Evolutionary conservation across 2,797 vertebrate species (phyloP).

Genomic region (Gallirallus australis): DNA sequence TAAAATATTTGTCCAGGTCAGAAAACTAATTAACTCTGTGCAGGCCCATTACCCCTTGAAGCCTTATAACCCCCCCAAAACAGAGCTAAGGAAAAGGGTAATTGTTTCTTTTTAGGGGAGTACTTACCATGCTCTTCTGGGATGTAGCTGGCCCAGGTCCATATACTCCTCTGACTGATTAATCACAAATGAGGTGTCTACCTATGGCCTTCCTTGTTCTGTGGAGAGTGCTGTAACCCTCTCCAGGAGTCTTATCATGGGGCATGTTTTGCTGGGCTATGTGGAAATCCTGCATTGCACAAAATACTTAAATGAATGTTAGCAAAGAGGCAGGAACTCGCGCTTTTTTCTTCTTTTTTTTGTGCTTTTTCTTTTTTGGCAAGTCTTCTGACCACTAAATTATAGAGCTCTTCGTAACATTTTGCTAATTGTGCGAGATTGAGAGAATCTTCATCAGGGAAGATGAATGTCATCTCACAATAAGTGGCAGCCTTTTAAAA

Average conservation of each 20-base stretch:
- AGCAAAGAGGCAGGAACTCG: neutral
- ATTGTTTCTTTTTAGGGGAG: neutral
- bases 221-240: neutral
- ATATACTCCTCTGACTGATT: neutral
- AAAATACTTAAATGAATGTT: neutral
- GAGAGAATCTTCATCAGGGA: neutral
- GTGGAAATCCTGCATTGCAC: neutral
- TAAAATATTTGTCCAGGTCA: neutral
- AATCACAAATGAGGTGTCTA: neutral
- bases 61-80: neutral
- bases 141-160: neutral
- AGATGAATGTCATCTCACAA: neutral
- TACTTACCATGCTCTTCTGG: neutral
- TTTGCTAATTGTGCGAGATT: neutral
- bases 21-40: neutral
- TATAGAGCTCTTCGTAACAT: neutral
- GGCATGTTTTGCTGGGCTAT: neutral
- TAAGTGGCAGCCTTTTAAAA: neutral
- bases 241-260: neutral
- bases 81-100: neutral
- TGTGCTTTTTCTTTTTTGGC: neutral
- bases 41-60: neutral
- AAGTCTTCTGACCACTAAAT: neutral
- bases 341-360: too few relatives aligned
- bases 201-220: neutral